Evolutionary conservation across 2,888 invertebrate genomes (phyloP).

Genomic region (Polylopha cassiicola): DNA sequence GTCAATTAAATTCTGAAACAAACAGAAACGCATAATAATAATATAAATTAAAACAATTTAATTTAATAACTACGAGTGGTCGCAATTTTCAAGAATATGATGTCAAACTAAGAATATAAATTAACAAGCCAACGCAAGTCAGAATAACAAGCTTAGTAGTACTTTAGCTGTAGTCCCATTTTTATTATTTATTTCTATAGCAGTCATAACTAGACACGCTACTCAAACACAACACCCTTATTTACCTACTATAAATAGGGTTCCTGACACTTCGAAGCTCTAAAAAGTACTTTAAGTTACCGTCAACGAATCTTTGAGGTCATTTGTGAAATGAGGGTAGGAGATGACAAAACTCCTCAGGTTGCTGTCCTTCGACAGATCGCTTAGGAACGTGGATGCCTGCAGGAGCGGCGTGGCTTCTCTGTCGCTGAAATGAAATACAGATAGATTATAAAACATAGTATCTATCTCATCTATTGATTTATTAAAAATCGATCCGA

Average conservation of each 20-base stretch:
- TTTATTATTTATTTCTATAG: no score
- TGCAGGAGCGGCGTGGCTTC: conserved; percentile 61
- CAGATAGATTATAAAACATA: neutral
- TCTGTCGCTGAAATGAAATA: conserved; percentile 45
- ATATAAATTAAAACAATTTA: neutral
- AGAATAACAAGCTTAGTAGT: no score
- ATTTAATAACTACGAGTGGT: neutral
- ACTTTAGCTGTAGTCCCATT: no score
- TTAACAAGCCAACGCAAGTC: no score
- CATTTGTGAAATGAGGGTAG: conserved; percentile 50
- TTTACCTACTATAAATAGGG: no score
- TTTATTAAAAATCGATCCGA: no score
- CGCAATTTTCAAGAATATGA: no score
- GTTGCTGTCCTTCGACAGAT: conserved; percentile 54
- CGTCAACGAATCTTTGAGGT: conserved; percentile 51
- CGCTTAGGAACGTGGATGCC: conserved; percentile 63
- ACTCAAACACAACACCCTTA: no score
- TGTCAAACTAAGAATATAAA: no score
- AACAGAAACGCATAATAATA: conserved; percentile 1
- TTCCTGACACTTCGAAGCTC: no score
- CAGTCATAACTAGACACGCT: no score
- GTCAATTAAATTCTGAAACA: conserved; percentile 46
- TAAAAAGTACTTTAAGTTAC: conserved; percentile 32
- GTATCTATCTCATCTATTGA: neutral
- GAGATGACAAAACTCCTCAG: conserved; percentile 51